Percentiles rank a stretch among this genome's conserved stretches.
Evolutionary conservation across 1,140 invertebrate species (phyloP).

Genomic region (Bombus difficillimus): DNA sequence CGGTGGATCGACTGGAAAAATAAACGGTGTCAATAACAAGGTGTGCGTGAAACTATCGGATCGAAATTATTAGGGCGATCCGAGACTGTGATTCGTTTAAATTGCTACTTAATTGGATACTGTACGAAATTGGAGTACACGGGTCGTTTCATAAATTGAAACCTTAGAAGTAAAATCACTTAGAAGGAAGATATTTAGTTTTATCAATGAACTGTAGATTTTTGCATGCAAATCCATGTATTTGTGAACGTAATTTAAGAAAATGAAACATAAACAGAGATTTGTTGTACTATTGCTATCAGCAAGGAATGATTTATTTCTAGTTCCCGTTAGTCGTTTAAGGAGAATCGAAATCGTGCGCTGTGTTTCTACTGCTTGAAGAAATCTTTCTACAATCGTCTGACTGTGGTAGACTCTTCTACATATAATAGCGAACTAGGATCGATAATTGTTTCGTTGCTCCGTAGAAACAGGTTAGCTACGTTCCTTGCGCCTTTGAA

Average conservation of each 20-base stretch:
- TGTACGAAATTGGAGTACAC: background rate
- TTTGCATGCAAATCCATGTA: too few species aligned
- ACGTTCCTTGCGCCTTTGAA: background rate
- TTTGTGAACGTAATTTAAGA: too few species aligned
- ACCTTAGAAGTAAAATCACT: too few species aligned
- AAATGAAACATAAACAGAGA: too few species aligned
- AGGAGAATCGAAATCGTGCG: background rate
- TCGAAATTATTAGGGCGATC: background rate
- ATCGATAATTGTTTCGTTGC: constrained; percentile 21
- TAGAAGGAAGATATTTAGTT: too few species aligned
- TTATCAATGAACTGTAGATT: too few species aligned
- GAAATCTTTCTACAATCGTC: background rate
- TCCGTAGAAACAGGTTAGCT: background rate
- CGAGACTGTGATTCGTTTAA: background rate
- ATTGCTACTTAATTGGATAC: background rate
- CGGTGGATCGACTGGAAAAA: background rate
- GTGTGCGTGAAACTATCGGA: background rate
- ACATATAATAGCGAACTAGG: background rate
- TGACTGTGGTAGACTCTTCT: background rate
- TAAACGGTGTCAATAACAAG: constrained; percentile 12
- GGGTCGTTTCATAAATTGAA: too few species aligned
- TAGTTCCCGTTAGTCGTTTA: background rate
- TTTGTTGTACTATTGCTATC: too few species aligned
- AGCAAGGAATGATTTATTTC: too few species aligned
- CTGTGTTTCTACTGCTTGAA: background rate